Evolutionary conservation across 2,113 vertebrate species (phyloP).

Genomic region (Porphyrio hochstetteri): DNA sequence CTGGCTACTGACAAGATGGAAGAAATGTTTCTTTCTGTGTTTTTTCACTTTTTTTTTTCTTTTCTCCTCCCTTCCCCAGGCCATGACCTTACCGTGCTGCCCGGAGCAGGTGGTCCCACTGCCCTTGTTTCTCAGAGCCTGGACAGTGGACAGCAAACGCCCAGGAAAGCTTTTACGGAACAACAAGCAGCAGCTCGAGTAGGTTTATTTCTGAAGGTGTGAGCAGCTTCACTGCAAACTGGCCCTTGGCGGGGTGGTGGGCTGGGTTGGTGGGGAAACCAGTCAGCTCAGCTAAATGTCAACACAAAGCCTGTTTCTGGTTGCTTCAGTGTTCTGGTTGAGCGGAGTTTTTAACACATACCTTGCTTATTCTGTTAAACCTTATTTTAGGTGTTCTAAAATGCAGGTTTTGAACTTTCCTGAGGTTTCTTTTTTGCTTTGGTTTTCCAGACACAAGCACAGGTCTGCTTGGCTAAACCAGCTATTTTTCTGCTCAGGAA

Average conservation of each 20-base stretch:
- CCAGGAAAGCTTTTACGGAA: constrained; percentile 79
- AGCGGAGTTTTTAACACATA: not conserved
- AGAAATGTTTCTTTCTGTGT: not conserved
- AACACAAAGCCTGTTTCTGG: not conserved
- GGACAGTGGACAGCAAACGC: constrained; percentile 82
- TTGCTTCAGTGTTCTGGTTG: accelerated
- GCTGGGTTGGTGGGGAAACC: not conserved
- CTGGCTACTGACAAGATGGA: not conserved
- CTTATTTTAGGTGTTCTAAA: not conserved
- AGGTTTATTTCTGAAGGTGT: not conserved
- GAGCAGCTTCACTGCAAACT: not conserved
- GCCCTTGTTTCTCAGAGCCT: constrained; percentile 83
- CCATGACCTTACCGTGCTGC: constrained; percentile 79
- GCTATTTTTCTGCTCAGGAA: not conserved
- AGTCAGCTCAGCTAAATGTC: not conserved
- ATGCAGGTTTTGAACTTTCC: not conserved
- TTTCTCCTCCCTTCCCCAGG: constrained; percentile 50
- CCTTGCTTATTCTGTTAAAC: not conserved
- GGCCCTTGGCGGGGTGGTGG: not conserved
- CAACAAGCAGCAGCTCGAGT: constrained; percentile 81
- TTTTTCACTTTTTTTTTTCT: too few relatives aligned
- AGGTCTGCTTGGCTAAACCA: not conserved
- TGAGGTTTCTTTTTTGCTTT: not conserved
- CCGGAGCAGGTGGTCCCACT: constrained; percentile 73
- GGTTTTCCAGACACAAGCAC: not conserved